Evolutionary conservation across 1,140 invertebrate species (phyloP).

Genomic region (Laupala kohalensis): DNA sequence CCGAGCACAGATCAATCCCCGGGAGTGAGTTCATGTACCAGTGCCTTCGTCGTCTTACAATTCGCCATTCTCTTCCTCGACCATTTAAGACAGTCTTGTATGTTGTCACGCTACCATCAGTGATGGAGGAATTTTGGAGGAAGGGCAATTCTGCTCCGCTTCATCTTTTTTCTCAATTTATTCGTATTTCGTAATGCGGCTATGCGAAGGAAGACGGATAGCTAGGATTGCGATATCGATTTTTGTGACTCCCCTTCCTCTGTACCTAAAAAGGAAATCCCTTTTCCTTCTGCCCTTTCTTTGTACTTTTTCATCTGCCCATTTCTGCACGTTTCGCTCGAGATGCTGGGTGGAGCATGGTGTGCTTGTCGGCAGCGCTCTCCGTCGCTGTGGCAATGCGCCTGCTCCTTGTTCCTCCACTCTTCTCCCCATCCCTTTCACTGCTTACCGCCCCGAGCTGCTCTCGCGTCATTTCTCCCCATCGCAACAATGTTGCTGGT

Average conservation of each 20-base stretch:
- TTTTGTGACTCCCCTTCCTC: background rate
- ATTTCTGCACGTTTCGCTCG: background rate
- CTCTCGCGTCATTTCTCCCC: no score
- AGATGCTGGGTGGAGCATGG: background rate
- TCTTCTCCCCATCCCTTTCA: background rate
- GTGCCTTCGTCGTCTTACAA: no score
- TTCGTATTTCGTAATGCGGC: background rate
- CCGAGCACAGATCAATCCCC: background rate
- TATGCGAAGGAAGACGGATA: background rate
- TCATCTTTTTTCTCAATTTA: background rate
- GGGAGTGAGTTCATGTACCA: no score
- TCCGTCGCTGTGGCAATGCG: background rate
- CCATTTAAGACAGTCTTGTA: background rate
- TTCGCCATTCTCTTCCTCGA: no score
- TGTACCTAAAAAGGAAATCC: background rate
- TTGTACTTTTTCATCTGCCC: background rate
- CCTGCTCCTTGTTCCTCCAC: background rate
- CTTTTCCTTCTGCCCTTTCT: background rate
- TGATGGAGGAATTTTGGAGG: background rate
- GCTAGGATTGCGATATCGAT: background rate
- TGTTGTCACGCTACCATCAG: background rate
- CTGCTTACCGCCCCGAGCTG: no score
- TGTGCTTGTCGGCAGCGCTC: no score
- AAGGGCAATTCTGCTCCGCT: no score
- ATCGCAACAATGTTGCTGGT: no score